phyloP scores from a whole-genome alignment of 2,113 vertebrate species.

The Sturnira hondurensis region DNA sequence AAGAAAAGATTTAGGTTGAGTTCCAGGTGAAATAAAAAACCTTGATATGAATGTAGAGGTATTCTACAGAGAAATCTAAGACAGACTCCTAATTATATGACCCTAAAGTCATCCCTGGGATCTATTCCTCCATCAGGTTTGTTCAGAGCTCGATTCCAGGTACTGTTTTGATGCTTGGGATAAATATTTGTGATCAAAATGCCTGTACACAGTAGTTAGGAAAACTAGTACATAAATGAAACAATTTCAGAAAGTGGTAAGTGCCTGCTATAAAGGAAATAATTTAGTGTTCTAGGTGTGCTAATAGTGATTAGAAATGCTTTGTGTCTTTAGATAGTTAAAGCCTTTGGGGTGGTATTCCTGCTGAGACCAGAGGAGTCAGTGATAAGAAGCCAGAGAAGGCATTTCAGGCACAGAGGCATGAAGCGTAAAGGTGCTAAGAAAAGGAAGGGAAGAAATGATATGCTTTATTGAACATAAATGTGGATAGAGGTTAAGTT shows the following conservation, averaged over 20 bases:
- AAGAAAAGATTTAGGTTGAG: slow-evolving; percentile 4
- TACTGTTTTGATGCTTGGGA: background rate
- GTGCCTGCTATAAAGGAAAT: background rate
- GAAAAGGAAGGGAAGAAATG: background rate
- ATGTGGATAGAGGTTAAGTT: background rate
- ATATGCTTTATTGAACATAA: background rate
- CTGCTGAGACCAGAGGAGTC: background rate
- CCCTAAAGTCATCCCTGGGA: background rate
- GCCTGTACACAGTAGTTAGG: background rate
- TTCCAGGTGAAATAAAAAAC: background rate
- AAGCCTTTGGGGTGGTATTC: background rate
- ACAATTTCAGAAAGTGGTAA: background rate
- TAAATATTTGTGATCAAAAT: slow-evolving; percentile 26
- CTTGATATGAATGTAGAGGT: background rate
- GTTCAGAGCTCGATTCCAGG: background rate
- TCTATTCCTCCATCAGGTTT: background rate
- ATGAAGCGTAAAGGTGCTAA: background rate
- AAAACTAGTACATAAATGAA: background rate
- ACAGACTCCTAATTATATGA: background rate
- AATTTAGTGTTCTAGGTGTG: background rate
- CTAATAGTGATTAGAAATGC: background rate
- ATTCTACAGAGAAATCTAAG: background rate
- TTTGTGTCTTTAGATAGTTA: background rate
- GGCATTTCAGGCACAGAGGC: background rate
- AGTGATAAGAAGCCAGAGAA: background rate